Conservation (phyloP, 2,113 vertebrate species). For the Cebus imitator region DNA sequence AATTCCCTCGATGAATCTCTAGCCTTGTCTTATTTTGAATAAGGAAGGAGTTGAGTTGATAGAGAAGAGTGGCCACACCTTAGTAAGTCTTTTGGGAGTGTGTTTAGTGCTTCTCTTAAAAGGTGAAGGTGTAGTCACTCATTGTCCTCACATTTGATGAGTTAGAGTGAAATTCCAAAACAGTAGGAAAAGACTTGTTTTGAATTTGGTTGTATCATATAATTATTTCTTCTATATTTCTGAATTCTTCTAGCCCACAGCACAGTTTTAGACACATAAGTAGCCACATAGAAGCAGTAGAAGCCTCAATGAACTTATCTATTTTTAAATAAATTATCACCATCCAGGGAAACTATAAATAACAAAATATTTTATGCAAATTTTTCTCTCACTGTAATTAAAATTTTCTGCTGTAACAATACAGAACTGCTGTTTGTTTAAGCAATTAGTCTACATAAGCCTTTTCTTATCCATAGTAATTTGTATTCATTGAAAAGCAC, state of each 20-base stretch:
- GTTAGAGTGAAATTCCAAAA: background rate
- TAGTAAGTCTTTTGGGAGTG: background rate
- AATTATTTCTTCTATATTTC: background rate
- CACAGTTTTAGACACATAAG: background rate
- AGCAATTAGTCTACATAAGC: constrained; percentile 43
- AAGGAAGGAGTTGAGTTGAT: background rate
- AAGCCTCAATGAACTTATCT: background rate
- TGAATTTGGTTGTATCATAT: background rate
- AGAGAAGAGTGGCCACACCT: background rate
- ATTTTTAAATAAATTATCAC: constrained; percentile 19
- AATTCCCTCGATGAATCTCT: background rate
- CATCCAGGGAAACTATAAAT: constrained; percentile 29
- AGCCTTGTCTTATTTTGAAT: background rate
- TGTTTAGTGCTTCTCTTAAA: constrained; percentile 7
- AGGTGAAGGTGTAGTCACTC: background rate
- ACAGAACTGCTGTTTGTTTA: constrained; percentile 50
- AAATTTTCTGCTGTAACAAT: constrained; percentile 15
- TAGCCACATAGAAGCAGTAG: background rate
- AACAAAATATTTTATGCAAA: constrained; percentile 26
- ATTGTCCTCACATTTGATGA: background rate
- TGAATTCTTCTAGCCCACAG: background rate
- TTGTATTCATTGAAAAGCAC: constrained; percentile 57
- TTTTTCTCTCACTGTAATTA: constrained; percentile 29
- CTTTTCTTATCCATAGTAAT: constrained; percentile 51
- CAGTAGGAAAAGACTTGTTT: background rate